Percentiles rank a stretch among this genome's conserved stretches.
These are phyloP conservation scores for Limnephilus lunatus DNA, from an alignment of 2,888 invertebrate genomes.

Conservation along the genomic window DNA sequence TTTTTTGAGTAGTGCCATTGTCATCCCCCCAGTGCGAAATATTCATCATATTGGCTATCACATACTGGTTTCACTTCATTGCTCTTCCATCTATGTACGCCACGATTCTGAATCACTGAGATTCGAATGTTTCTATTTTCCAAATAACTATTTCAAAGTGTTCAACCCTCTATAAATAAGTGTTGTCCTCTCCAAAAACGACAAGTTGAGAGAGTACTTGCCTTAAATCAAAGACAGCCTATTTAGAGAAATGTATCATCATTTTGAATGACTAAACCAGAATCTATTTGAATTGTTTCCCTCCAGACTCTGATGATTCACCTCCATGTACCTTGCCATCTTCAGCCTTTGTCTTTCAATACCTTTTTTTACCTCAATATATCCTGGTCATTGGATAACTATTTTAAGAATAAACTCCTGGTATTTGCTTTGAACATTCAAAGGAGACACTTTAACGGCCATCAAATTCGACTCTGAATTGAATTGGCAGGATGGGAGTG, in stretches of 20 bases:
- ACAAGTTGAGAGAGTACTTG: background rate
- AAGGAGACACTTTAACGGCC: slow-evolving; percentile 22
- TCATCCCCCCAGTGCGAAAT: no score
- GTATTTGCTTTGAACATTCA: slow-evolving; percentile 28
- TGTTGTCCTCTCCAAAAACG: background rate
- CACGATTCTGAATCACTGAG: background rate
- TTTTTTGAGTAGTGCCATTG: no score
- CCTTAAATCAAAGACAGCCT: background rate
- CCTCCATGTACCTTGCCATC: background rate
- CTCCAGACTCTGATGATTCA: slow-evolving; percentile 28
- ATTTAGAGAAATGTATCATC: slow-evolving; percentile 2
- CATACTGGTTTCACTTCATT: background rate
- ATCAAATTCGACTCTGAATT: background rate
- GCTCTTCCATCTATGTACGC: background rate
- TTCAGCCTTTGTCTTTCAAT: slow-evolving; percentile 12
- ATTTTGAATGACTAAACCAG: background rate
- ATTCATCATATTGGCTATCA: background rate
- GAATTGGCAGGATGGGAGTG: slow-evolving; percentile 52
- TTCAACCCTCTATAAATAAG: background rate
- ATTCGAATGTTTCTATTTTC: background rate
- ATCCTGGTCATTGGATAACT: slow-evolving; percentile 10
- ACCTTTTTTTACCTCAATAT: slow-evolving; percentile 10
- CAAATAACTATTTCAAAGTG: background rate
- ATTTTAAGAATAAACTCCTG: background rate
- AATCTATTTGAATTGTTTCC: slow-evolving; percentile 37